These are phyloP conservation scores for Ennomos erosarius DNA, from an alignment of 2,888 invertebrate genomes.

Conservation along the genomic window DNA sequence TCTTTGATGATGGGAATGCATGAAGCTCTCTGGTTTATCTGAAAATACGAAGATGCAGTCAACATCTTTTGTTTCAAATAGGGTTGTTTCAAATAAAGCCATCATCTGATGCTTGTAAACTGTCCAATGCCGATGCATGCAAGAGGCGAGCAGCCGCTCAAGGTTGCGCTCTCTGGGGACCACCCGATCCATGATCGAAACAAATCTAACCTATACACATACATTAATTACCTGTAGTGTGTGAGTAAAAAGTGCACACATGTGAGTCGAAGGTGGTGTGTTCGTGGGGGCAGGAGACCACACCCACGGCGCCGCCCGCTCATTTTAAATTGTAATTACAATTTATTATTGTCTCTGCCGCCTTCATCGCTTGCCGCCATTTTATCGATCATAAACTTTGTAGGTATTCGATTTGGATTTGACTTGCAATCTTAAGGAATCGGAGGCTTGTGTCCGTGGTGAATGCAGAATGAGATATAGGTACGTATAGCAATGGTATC, in stretches of 20 bases:
- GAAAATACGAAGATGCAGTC: no score
- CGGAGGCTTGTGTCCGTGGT: not conserved
- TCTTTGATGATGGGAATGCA: no score
- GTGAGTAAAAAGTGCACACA: constrained; percentile 76
- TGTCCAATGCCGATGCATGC: not conserved
- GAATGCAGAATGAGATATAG: not conserved
- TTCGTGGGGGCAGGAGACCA: constrained; percentile 70
- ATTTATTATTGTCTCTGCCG: constrained; percentile 85
- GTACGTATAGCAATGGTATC: not conserved
- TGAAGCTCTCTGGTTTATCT: no score
- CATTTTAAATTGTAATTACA: constrained; percentile 86
- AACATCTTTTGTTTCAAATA: no score
- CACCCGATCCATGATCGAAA: no score
- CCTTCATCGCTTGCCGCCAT: constrained; percentile 80
- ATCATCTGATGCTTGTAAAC: no score
- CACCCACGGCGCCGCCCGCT: constrained; percentile 82
- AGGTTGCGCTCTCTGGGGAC: no score
- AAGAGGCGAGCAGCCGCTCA: no score
- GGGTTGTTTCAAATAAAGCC: no score
- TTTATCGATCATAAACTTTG: constrained; percentile 71
- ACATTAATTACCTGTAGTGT: constrained; percentile 61
- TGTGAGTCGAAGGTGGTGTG: constrained; percentile 63
- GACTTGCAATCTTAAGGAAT: constrained; percentile 10
- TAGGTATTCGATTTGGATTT: constrained; percentile 49
- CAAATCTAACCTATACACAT: constrained; percentile 35